Conservation (phyloP, 1,140 invertebrate genomes). For the Zaprionus taronus region DNA sequence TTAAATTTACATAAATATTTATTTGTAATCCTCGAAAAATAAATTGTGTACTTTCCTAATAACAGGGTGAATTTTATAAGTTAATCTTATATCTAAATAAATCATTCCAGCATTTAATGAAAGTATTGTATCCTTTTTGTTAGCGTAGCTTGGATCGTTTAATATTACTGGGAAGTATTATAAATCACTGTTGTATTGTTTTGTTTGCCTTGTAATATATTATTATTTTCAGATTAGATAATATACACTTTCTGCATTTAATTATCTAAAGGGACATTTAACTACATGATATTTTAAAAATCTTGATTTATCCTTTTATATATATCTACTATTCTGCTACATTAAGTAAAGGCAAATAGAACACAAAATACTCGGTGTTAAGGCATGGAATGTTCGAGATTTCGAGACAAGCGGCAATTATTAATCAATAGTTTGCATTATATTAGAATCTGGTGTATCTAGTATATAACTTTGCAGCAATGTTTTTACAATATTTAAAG, state of each 20-base stretch:
- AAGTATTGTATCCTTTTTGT: background rate
- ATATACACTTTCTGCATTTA: background rate
- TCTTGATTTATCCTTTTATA: background rate
- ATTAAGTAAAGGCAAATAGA: background rate
- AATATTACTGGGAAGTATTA: background rate
- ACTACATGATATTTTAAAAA: background rate
- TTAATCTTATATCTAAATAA: background rate
- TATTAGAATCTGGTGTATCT: conserved; percentile 5
- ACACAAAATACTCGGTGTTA: conserved; percentile 2
- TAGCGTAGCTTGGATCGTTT: background rate
- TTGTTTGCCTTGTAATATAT: background rate
- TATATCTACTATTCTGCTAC: background rate
- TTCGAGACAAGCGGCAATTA: conserved; percentile 9
- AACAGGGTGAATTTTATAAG: background rate
- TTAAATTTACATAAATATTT: background rate
- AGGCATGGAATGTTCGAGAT: conserved; percentile 7
- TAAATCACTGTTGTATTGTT: background rate
- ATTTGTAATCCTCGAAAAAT: background rate
- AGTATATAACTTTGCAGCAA: background rate
- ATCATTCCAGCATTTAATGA: background rate
- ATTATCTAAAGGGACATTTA: background rate
- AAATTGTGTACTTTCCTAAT: background rate
- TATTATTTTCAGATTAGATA: background rate
- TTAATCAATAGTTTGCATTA: conserved; percentile 30
- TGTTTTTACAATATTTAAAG: background rate